Percentiles rank a stretch among this genome's conserved stretches.
Evolutionary conservation across 2,888 invertebrate species (phyloP).

Genomic region (Trachelus iudaicus): DNA sequence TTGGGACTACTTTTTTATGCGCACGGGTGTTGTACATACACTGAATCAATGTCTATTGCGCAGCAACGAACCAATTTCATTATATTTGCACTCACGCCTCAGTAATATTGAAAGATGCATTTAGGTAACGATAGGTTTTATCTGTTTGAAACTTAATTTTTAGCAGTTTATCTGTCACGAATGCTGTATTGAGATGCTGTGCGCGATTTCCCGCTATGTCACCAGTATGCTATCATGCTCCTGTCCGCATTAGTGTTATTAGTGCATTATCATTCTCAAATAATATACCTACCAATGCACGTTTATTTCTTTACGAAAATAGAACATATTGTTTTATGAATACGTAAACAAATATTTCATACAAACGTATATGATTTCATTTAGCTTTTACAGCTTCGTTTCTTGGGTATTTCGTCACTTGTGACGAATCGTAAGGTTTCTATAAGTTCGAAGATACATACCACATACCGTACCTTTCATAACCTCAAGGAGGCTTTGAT

Average conservation of each 20-base stretch:
- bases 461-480: background rate
- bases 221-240: background rate
- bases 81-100: background rate
- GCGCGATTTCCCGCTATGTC: background rate
- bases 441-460: background rate
- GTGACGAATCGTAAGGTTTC: background rate
- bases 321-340: background rate
- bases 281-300: background rate
- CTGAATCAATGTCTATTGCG: background rate
- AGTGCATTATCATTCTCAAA: background rate
- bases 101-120: background rate
- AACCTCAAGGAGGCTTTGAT: background rate
- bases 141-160: background rate
- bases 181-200: background rate
- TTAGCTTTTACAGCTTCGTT: background rate
- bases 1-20: background rate
- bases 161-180: background rate
- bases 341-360: background rate
- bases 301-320: background rate
- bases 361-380: background rate
- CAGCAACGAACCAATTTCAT: background rate
- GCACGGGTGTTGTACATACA: background rate
- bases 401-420: background rate
- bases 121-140: background rate
- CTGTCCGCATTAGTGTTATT: background rate